A percentile compares a stretch with the other conserved stretches of the same genome.
phyloP scores from a whole-genome alignment of 1,140 invertebrate species.

The Lerema accius region DNA sequence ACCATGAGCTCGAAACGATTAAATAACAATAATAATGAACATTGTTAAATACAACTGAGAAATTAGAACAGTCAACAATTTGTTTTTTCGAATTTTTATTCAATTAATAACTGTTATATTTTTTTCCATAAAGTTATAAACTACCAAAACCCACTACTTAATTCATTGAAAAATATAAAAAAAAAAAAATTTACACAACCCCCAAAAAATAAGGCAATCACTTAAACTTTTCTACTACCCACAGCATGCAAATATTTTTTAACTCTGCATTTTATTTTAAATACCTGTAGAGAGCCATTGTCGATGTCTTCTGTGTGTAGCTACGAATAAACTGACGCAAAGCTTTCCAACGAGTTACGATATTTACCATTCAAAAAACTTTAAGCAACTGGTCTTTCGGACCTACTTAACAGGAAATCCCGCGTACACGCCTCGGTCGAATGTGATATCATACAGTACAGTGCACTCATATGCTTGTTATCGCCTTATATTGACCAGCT shows the following conservation, averaged over 20 bases:
- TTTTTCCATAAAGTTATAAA: no score
- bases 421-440: slow-evolving; percentile 72
- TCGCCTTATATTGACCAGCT: slow-evolving; percentile 77
- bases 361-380: slow-evolving; percentile 50
- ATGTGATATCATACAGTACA: slow-evolving; percentile 73
- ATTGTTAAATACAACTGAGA: no score
- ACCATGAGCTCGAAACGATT: slow-evolving; percentile 27
- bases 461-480: slow-evolving; percentile 60
- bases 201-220: neutral
- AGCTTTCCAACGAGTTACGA: slow-evolving; percentile 38
- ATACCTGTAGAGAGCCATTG: slow-evolving; percentile 68
- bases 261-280: neutral
- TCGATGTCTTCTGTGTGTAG: slow-evolving; percentile 40
- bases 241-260: slow-evolving; percentile 13
- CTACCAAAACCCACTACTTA: no score
- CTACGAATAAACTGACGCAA: slow-evolving; percentile 32
- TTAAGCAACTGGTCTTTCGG: slow-evolving; percentile 53
- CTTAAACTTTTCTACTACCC: slow-evolving; percentile 7
- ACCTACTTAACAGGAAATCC: slow-evolving; percentile 66
- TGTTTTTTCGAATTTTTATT: no score
- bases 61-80: no score
- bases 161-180: no score
- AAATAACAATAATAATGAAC: no score
- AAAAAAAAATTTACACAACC: no score
- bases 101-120: no score